Percentiles rank a stretch among this genome's conserved stretches.
phyloP scores from a whole-genome alignment of 1,140 invertebrate genomes.

The Temnothorax curvispinosus region DNA sequence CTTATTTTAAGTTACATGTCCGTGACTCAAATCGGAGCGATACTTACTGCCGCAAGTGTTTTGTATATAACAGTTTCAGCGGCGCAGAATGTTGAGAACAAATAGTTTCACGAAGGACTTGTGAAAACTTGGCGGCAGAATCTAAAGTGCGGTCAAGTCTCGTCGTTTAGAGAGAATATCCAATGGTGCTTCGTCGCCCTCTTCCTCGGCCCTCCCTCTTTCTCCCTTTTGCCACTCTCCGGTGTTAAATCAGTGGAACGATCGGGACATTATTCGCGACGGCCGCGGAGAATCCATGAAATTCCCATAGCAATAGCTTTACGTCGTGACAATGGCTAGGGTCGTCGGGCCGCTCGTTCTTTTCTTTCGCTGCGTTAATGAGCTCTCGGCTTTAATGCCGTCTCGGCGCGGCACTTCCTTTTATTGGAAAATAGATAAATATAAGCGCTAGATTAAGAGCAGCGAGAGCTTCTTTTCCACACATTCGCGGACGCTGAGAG shows the following conservation, averaged over 20 bases:
- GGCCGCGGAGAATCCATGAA: constrained; percentile 74
- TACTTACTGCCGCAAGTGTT: background rate
- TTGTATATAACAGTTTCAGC: constrained; percentile 30
- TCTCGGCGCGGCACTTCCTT: constrained; percentile 30
- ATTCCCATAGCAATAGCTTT: constrained; percentile 74
- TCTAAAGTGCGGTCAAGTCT: constrained; percentile 58
- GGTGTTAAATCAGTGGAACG: constrained; percentile 73
- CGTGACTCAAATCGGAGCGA: background rate
- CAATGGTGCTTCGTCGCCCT: constrained; percentile 60
- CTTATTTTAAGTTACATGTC: background rate
- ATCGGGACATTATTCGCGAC: constrained; percentile 71
- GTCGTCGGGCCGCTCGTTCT: constrained; percentile 64
- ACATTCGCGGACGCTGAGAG: background rate
- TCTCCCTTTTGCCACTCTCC: constrained; percentile 14
- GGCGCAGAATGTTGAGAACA: constrained; percentile 4
- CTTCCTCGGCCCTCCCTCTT: background rate
- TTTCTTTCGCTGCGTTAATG: constrained; percentile 74
- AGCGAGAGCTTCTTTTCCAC: background rate
- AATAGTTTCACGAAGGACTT: constrained; percentile 25
- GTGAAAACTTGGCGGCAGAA: constrained; percentile 47
- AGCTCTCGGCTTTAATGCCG: constrained; percentile 61
- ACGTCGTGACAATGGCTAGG: constrained; percentile 70
- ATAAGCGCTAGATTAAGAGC: constrained; percentile 44
- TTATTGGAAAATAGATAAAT: constrained; percentile 63
- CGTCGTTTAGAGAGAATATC: constrained; percentile 66